Evolutionary conservation across 2,888 invertebrate genomes (phyloP), one percentile per base, ranked within the genome.

Genomic region (Eretmocerus hayati): DNA sequence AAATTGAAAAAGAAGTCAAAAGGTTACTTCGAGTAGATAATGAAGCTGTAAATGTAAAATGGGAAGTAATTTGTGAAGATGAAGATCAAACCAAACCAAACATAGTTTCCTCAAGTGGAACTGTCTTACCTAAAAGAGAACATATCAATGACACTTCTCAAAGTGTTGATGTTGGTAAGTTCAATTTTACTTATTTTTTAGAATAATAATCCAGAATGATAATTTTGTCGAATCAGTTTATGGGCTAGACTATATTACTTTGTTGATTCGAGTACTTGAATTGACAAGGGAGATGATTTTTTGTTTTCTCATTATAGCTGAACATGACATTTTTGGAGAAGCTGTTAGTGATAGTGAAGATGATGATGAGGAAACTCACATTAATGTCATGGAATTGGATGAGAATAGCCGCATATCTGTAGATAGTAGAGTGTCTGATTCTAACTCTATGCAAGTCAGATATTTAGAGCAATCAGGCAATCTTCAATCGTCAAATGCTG

Each of bases 1-100:
- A 97, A 75, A 93, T 96, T 56, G 97, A 99, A 67, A 95, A 95
- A 69, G 97, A 99, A 75, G 92, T 99, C 0, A 94, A 95, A 68
- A 78, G 94, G 32, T 74, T 99, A 46, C 75, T 99, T 8, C 77
- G 94, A 55, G 85, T 85, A 30, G 96, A 96, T 66, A 91, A 92
- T 65, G 95, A 96, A 68, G 95, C 96, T 2, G 85, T 86, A 0
- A 83, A 83, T 63, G 85, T 92, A 0, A 85, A 84, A 52, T 93
- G 87, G 84, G 92, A 94, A 66, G 84, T 93, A 0, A 84, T 92
- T 18, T 87, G 85, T 61, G 92, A 92, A 70, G 90, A 91, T 62
- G 87, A 90, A 59, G 87, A 89, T 51, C 75, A 80, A 57, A 67
- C 75, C 54, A 61, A 71, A 51, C 65, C 70, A 9, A 70, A 62